Evolutionary conservation across 2,797 vertebrate genomes (phyloP).

Genomic region (Helostoma temminkii): DNA sequence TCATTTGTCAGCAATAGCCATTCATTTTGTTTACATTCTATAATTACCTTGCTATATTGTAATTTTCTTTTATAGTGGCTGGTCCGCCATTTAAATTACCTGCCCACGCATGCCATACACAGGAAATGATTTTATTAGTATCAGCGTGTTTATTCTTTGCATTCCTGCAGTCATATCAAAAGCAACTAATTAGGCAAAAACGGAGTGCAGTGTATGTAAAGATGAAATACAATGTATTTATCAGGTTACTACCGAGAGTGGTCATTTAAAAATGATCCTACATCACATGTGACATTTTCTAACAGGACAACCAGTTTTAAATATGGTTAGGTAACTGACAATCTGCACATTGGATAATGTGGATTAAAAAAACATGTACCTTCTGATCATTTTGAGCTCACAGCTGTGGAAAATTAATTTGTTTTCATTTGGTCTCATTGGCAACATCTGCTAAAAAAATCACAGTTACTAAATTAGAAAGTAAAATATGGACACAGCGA

Average conservation of each 20-base stretch:
- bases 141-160: too few relatives aligned
- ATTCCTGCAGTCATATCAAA: not conserved
- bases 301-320: constrained; percentile 12
- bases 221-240: constrained; percentile 7
- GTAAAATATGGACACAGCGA: constrained; percentile 17
- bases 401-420: constrained; percentile 32
- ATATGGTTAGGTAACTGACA: constrained; percentile 15
- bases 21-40: not conserved
- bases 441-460: constrained; percentile 8
- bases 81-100: not conserved
- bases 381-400: constrained; percentile 18
- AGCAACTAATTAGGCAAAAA: not conserved
- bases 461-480: constrained; percentile 22
- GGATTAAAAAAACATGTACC: constrained; percentile 1
- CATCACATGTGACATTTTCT: not conserved
- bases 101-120: not conserved
- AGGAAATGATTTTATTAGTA: too few relatives aligned
- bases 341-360: constrained; percentile 11
- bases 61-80: not conserved
- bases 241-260: constrained; percentile 8
- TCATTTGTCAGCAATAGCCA: not conserved
- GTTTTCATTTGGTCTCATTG: constrained; percentile 28
- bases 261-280: not conserved
- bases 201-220: not conserved
- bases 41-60: not conserved